phyloP scores from a whole-genome alignment of 2,113 vertebrate species.

The Electrona antarctica region DNA sequence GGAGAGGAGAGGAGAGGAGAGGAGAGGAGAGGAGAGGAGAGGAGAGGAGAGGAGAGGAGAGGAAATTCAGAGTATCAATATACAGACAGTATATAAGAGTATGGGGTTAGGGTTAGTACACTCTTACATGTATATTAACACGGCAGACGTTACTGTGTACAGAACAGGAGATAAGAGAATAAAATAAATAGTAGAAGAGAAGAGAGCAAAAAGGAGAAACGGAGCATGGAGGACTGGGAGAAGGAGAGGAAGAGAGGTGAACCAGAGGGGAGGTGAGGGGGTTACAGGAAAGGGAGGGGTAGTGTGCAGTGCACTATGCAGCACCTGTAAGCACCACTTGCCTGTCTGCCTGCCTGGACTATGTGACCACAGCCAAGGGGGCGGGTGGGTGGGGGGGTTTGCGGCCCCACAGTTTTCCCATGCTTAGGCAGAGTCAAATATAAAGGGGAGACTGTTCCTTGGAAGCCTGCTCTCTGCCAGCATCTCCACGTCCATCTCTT shows the following conservation, averaged over 20 bases:
- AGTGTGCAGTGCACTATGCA: conserved; percentile 29
- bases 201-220: no score
- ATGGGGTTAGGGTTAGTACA: no score
- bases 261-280: background rate
- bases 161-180: no score
- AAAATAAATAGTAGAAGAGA: no score
- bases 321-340: conserved; percentile 74
- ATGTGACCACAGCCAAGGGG: conserved; percentile 32
- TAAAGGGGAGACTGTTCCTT: conserved; percentile 70
- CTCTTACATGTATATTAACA: no score
- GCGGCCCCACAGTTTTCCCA: conserved; percentile 63
- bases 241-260: background rate
- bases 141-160: no score
- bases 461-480: conserved; percentile 37
- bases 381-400: conserved; percentile 2
- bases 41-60: background rate
- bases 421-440: conserved; percentile 51
- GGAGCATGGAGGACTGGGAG: no score
- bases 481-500: conserved; percentile 72
- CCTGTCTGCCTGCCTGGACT: conserved; percentile 39
- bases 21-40: background rate
- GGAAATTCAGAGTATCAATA: background rate
- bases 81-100: no score
- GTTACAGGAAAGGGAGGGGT: no score
- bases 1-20: background rate